Percentiles rank a stretch among this genome's conserved stretches.
phyloP scores from a whole-genome alignment of 2,113 vertebrate species.

The Megaceryle maxima region DNA sequence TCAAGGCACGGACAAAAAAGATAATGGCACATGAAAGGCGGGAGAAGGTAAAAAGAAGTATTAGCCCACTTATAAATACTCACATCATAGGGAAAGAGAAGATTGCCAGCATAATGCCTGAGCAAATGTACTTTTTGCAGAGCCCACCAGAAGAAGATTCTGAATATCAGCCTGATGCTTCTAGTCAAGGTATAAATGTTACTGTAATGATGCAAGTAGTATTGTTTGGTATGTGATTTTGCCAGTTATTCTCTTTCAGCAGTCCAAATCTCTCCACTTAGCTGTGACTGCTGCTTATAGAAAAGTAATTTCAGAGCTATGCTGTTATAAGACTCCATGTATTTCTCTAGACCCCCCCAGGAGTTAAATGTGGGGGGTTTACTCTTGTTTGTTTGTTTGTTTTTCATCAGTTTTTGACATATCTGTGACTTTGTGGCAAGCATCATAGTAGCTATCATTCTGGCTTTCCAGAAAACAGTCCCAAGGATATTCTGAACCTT shows the following conservation, averaged over 20 bases:
- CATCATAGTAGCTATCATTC: neutral
- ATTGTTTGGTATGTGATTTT: neutral
- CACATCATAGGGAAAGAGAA: conserved; percentile 81
- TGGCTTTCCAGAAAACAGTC: neutral
- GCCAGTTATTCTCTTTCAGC: neutral
- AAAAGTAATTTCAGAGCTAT: neutral
- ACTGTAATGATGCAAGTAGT: neutral
- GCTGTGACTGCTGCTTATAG: neutral
- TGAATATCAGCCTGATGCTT: conserved; percentile 75
- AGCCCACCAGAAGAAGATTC: conserved; percentile 79
- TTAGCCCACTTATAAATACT: conserved; percentile 77
- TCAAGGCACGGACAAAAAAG: conserved; percentile 87
- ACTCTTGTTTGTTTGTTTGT: neutral
- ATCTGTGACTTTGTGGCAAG: neutral
- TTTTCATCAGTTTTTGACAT: neutral
- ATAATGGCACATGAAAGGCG: conserved; percentile 84
- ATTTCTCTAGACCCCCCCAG: neutral
- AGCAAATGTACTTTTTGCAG: conserved; percentile 84
- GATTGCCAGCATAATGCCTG: conserved; percentile 78
- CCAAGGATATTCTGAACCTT: neutral
- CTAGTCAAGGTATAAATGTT: conserved; percentile 73
- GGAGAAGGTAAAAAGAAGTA: conserved; percentile 81
- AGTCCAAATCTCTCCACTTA: neutral
- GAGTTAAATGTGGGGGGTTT: neutral
- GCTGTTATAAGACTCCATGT: neutral